Base-by-base conservation (phyloP, 92 coral and sea anemone genomes). In the Epizoanthus rinbou region DNA sequence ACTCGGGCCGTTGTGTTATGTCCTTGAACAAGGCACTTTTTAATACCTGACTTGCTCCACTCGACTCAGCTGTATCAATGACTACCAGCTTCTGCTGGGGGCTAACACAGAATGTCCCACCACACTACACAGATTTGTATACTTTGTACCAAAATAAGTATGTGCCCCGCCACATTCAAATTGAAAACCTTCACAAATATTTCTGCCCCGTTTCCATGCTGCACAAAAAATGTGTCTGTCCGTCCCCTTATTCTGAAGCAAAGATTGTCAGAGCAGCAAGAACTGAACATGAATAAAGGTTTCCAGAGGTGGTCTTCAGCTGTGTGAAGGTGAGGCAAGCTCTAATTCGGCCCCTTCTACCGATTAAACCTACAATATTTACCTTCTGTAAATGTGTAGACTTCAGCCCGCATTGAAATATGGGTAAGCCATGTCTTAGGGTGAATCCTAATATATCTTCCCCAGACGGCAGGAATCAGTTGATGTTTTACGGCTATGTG, bases 351-450 rank as follows among this genome's bases (percentile, higher is more conserved):
- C 16, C 1, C 54, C 13, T 50, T 11, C 15, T 13, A 50, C 14
- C 33, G 23, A 66, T 28, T 22, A 8, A 23, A 66, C 17, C 16
- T 7, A 37, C 13, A 21, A 24, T 64, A 64, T 4, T 43, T 71
- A 71, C 75, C 75, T 47, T 71, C 75, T 43, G 15, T 54, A 47
- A 71, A 71, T 33, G 75, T 71, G 57, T 71, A 71, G 33, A 71
- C 19, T 22, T 71, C 75, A 71, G 47, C 75, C n/a, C 75, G 75
- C 75, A 71, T 43, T 22, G 75, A 18, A 22, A n/a, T 16, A 6
- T 8, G 3, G 11, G 0, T 6, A 33, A n/a, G 19, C 75, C 75
- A 71, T 7, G 75, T 71, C 47, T 71, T 71, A 15, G 57, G 75
- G 33, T 71, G 58, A n/a, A 71, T 17, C 19, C 57, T 71, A 23